Base-by-base conservation (phyloP, 2,113 vertebrate species). In the Brachypodius melanocephalos region DNA sequence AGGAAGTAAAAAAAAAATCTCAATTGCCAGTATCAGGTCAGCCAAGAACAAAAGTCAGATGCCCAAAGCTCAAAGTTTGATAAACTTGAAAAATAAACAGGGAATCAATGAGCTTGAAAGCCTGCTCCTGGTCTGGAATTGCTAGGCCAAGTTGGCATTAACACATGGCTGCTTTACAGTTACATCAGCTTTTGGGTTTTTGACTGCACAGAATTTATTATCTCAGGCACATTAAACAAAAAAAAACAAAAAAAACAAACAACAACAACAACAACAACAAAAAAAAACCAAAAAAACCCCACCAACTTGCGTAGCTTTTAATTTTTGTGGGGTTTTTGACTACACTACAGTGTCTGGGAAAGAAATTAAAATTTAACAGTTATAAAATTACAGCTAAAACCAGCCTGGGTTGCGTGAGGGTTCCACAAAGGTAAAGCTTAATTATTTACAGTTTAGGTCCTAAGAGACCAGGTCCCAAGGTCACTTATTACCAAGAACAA, bases 391-490 rank as follows among this genome's bases (percentile, higher is more conserved):
- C 48, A 85, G 36, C 36, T 65, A 61, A 49, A 88, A 76, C 63
- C 3, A 4, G n/a, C 17, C 48, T 45, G 10, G 42, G 71, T 65
- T 80, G 45, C 73, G 8, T 7, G 45, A 92, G 32, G 66, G 32
- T 55, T 90, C 67, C 31, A 32, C 24, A 55, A 34, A 79, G 32
- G 59, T 54, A 71, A 87, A 89, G 88, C 21, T 97, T 96, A 97
- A 97, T 96, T 94, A 97, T 95, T 97, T 95, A 97, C 94, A 93
- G 69, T 79, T 90, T 69, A 43, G 29, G 29, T 66, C 63, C 51
- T 28, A 13, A 62, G 31, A 88, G 25, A 42, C 26, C 38, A 36
- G 31, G 68, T 94, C 74, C 72, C 86, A 90, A 92, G 90, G 95
- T 95, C 90, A 78, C 59, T 94, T 88, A 89, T 92, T 91, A 89